phyloP scores from a whole-genome alignment of 2,888 invertebrate genomes.

The Lepetodrilus schrolli region DNA sequence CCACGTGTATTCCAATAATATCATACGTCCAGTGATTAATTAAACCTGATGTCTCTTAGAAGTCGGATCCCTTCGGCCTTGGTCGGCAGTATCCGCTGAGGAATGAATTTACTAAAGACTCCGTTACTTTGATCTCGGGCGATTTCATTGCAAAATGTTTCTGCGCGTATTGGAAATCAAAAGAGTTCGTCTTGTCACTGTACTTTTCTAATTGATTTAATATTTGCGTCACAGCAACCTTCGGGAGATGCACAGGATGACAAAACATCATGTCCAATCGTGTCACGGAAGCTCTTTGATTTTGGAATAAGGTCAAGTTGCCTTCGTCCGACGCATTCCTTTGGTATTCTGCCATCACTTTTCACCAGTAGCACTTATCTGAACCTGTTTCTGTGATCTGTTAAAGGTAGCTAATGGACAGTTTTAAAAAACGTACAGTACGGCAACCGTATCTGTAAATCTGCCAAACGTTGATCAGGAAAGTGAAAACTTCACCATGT shows the following conservation, averaged over 20 bases:
- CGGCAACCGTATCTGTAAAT: no score
- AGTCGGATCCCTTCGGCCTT: not conserved
- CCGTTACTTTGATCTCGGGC: not conserved
- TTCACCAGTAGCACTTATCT: no score
- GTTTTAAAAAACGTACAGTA: no score
- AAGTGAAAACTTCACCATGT: no score
- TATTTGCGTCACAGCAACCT: not conserved
- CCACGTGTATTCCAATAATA: no score
- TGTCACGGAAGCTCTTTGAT: not conserved
- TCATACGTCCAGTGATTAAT: not conserved
- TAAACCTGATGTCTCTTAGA: not conserved
- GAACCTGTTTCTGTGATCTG: no score
- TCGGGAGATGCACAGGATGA: not conserved
- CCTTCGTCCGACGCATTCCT: no score
- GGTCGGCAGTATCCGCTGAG: not conserved
- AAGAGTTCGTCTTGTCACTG: not conserved
- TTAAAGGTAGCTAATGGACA: no score
- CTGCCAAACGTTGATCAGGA: no score
- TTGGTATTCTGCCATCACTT: no score
- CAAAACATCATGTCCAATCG: not conserved
- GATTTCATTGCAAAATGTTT: not conserved
- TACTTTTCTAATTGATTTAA: not conserved
- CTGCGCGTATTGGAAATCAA: not conserved
- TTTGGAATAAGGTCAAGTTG: no score
- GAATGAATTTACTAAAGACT: not conserved